Percentiles rank a stretch among this genome's conserved stretches.
Evolutionary conservation across 2,888 invertebrate species (phyloP).

Genomic region (Mesorhabditis belari): DNA sequence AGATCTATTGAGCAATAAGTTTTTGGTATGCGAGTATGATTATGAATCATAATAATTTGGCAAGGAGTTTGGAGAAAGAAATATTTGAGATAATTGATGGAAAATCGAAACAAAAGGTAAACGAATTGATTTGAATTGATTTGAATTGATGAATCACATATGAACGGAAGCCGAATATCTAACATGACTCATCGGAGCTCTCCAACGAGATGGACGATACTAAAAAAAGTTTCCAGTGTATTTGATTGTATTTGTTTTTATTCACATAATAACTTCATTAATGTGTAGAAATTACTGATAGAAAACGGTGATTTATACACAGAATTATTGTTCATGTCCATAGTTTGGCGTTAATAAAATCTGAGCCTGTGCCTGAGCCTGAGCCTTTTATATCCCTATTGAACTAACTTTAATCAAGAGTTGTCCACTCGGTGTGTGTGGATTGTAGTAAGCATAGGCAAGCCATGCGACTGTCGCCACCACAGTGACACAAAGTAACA

Average conservation of each 20-base stretch:
- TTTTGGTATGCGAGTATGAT: too few species aligned
- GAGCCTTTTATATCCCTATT: background rate
- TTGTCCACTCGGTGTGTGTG: conserved; percentile 89
- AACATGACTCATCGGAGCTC: conserved; percentile 48
- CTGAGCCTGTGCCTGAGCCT: background rate
- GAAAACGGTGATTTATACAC: background rate
- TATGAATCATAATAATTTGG: too few species aligned
- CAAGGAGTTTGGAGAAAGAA: too few species aligned
- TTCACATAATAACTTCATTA: background rate
- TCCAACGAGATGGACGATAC: conserved; percentile 53
- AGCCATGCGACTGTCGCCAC: conserved; percentile 72
- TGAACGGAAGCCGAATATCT: conserved; percentile 49
- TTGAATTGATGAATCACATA: conserved; percentile 32
- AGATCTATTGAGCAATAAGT: too few species aligned
- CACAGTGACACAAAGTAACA: conserved; percentile 68
- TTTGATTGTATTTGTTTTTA: background rate
- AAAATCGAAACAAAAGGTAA: too few species aligned
- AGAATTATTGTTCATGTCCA: background rate
- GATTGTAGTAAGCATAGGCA: conserved; percentile 88
- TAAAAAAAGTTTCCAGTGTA: conserved; percentile 18
- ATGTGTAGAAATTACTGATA: background rate
- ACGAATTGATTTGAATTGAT: background rate
- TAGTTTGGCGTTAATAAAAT: background rate
- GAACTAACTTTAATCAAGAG: conserved; percentile 78
- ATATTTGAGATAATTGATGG: too few species aligned